These are phyloP conservation scores for Crotalus tigris DNA, from an alignment of 2,113 vertebrate species.

Conservation along the genomic window DNA sequence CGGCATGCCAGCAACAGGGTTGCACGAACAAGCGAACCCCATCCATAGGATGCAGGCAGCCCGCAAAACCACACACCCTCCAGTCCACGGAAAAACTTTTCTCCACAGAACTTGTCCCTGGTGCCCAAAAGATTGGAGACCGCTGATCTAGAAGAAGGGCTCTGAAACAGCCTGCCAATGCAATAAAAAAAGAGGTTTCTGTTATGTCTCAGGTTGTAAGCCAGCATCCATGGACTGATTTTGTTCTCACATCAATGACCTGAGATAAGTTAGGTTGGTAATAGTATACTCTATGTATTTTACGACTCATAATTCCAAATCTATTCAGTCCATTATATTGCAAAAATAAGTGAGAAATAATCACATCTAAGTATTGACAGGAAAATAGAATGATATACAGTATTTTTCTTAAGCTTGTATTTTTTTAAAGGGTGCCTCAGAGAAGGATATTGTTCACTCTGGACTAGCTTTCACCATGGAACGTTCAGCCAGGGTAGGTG, in stretches of 20 bases:
- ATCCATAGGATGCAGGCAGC: background rate
- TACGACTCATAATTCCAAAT: background rate
- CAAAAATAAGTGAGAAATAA: background rate
- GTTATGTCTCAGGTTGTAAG: background rate
- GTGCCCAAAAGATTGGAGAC: background rate
- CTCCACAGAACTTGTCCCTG: background rate
- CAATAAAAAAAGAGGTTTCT: background rate
- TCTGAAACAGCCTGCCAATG: background rate
- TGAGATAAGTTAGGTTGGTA: background rate
- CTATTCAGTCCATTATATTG: background rate
- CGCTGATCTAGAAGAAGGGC: background rate
- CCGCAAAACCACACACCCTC: background rate
- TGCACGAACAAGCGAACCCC: background rate
- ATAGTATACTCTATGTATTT: background rate
- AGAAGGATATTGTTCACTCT: background rate
- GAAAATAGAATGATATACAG: background rate
- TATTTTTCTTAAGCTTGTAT: background rate
- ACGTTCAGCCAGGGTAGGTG: constrained; percentile 6
- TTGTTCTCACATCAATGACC: background rate
- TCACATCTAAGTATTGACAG: background rate
- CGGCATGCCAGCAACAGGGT: background rate
- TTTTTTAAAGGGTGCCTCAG: constrained; percentile 35
- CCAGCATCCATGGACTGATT: background rate
- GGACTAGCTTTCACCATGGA: constrained; percentile 36
- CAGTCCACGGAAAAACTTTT: background rate